Conservation (phyloP, 1,140 invertebrate genomes). For the Scaptomyza graminum region DNA sequence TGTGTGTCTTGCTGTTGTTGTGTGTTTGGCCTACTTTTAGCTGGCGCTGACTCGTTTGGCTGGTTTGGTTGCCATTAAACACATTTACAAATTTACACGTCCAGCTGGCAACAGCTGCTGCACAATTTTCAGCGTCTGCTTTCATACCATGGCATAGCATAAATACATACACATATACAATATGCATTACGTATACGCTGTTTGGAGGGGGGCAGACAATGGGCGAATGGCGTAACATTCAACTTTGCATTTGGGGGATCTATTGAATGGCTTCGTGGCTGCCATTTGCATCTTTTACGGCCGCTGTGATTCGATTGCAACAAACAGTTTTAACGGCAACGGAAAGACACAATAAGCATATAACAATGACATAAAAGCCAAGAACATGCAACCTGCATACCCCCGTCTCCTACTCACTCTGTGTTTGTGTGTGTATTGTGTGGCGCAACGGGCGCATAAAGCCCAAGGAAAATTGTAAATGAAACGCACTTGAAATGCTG, state of each 20-base stretch:
- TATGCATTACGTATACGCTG: constrained; percentile 44
- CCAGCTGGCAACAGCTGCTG: constrained; percentile 74
- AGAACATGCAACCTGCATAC: constrained; percentile 48
- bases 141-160: constrained; percentile 44
- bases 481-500: constrained; percentile 78
- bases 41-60: constrained; percentile 40
- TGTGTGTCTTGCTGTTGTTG: constrained; percentile 6
- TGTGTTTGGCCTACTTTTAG: constrained; percentile 71
- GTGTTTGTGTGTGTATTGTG: constrained; percentile 52
- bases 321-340: constrained; percentile 71
- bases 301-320: constrained; percentile 75
- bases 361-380: constrained; percentile 73
- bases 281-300: constrained; percentile 77
- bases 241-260: constrained; percentile 26
- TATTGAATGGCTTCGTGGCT: constrained; percentile 44
- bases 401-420: background rate
- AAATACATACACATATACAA: constrained; percentile 8
- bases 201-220: constrained; percentile 2
- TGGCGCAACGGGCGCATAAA: constrained; percentile 66
- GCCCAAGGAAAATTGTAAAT: constrained; percentile 76
- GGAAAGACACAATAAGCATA: constrained; percentile 65
- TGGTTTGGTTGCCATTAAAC: constrained; percentile 35
- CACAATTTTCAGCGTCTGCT: constrained; percentile 40
- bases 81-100: constrained; percentile 49
- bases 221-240: background rate